These are phyloP conservation scores for Acanthococcus lagerstroemiae DNA, from an alignment of 2,888 invertebrate species.

Conservation along the genomic window DNA sequence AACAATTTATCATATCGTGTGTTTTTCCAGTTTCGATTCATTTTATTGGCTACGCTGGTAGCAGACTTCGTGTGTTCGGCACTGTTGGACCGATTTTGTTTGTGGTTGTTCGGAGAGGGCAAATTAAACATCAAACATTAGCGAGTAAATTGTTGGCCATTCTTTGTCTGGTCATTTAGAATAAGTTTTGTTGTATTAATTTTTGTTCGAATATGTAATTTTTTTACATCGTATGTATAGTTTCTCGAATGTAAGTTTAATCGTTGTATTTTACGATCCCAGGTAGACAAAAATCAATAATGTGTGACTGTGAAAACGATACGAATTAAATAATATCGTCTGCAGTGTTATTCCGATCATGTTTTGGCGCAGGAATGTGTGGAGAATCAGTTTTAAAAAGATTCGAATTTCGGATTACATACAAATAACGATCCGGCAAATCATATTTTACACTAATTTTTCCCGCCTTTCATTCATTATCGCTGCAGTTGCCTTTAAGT, in stretches of 20 bases:
- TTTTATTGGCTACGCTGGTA: constrained; percentile 69
- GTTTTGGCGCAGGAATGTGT: no score
- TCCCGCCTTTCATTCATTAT: no score
- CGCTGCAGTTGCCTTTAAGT: no score
- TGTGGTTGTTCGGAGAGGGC: constrained; percentile 78
- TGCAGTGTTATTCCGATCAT: no score
- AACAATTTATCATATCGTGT: not conserved
- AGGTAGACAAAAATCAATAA: no score
- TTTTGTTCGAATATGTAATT: not conserved
- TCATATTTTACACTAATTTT: no score
- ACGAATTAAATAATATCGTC: no score
- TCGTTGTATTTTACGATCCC: not conserved
- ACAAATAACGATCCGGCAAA: no score
- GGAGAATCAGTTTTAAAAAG: no score
- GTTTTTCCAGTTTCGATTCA: constrained; percentile 82
- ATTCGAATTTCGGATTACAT: no score
- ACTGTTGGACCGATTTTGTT: constrained; percentile 70
- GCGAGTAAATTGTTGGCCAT: not conserved
- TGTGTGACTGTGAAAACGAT: no score
- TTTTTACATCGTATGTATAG: not conserved
- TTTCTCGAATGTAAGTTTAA: not conserved
- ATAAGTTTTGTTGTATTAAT: not conserved
- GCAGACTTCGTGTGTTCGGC: constrained; percentile 80
- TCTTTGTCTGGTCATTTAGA: no score
- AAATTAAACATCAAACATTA: constrained; percentile 41